A percentile compares a stretch with the other conserved stretches of the same genome.
These are phyloP conservation scores for Rafetus swinhoei DNA, from an alignment of 2,113 vertebrate genomes.

Conservation along the genomic window DNA sequence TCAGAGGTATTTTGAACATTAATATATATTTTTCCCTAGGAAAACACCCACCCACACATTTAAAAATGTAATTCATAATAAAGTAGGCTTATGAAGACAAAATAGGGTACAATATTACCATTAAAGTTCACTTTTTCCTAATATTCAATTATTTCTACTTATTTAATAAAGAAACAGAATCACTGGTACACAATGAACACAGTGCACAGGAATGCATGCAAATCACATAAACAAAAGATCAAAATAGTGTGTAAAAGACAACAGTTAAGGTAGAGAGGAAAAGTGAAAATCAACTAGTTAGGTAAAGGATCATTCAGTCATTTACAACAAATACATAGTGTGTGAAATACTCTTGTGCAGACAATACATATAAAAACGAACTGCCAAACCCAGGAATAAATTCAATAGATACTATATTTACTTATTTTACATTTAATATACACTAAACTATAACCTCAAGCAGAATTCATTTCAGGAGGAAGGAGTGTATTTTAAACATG, in stretches of 20 bases:
- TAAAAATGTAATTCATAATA: background rate
- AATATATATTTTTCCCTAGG: background rate
- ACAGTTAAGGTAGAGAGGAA: background rate
- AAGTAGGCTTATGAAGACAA: background rate
- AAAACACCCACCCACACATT: background rate
- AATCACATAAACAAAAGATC: background rate
- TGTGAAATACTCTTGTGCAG: background rate
- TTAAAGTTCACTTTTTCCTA: background rate
- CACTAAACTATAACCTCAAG: background rate
- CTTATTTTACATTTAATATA: background rate
- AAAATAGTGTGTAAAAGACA: background rate
- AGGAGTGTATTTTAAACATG: background rate
- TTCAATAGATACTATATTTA: background rate
- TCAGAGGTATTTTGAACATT: background rate
- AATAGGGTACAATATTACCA: background rate
- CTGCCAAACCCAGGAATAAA: background rate
- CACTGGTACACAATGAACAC: background rate
- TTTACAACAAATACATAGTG: background rate
- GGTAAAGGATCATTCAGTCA: background rate
- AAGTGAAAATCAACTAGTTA: background rate
- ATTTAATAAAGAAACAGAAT: background rate
- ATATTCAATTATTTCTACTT: background rate
- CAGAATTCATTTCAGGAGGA: background rate
- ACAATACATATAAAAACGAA: background rate
- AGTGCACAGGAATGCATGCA: background rate